A percentile compares a stretch with the other conserved stretches of the same genome.
Conservation (phyloP, 2,888 invertebrate genomes). For the Aporophyla nigra region DNA sequence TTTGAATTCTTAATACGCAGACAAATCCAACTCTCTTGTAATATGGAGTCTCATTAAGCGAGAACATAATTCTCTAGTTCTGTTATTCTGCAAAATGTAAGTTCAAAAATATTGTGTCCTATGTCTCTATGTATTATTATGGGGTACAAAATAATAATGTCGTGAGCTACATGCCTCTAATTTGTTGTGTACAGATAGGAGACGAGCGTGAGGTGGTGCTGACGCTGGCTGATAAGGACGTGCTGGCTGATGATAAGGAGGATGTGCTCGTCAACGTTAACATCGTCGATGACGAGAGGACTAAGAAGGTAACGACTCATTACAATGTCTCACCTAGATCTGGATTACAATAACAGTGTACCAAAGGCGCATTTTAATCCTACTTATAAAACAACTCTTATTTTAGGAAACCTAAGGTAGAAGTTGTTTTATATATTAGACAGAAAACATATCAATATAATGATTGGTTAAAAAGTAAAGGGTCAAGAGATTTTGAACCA, state of each 20-base stretch:
- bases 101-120: neutral
- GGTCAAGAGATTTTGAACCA: neutral
- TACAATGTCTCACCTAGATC: too few species aligned
- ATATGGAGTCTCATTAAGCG: neutral
- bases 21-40: neutral
- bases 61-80: neutral
- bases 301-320: slow-evolving; percentile 91
- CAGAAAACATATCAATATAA: neutral
- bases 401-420: neutral
- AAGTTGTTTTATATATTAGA: too few species aligned
- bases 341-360: neutral
- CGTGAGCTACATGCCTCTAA: neutral
- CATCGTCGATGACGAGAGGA: slow-evolving; percentile 95
- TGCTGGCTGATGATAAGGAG: slow-evolving; percentile 95
- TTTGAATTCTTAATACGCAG: neutral
- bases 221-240: slow-evolving; percentile 97
- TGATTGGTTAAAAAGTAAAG: neutral
- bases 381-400: neutral
- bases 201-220: slow-evolving; percentile 97
- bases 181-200: slow-evolving; percentile 79
- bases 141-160: neutral
- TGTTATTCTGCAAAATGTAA: neutral
- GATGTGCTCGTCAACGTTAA: slow-evolving; percentile 98
- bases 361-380: neutral
- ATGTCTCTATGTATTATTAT: neutral